phyloP scores from a whole-genome alignment of 2,113 vertebrate species.

The Dromiciops gliroides region DNA sequence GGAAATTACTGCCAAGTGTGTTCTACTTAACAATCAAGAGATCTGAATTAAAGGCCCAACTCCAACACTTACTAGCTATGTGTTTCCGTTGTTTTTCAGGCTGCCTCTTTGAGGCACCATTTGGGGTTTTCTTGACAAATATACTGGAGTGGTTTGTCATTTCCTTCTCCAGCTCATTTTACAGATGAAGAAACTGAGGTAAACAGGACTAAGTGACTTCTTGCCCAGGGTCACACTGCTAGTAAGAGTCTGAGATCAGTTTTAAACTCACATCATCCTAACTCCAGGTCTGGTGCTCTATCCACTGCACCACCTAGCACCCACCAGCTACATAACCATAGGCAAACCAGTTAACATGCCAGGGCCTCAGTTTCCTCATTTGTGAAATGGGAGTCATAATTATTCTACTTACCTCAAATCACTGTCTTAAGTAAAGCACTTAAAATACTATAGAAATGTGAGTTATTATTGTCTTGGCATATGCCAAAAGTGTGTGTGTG shows the following conservation, averaged over 20 bases:
- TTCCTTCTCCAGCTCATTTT: not conserved
- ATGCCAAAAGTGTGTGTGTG: not conserved
- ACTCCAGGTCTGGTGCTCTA: too few species aligned
- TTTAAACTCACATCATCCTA: too few species aligned
- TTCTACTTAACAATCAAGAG: not conserved
- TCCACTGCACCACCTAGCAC: not conserved
- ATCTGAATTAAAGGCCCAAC: not conserved
- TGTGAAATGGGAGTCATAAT: not conserved
- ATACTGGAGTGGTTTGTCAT: not conserved
- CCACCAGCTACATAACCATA: not conserved
- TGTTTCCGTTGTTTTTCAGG: not conserved
- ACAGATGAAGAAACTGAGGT: not conserved
- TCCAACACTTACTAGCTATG: not conserved
- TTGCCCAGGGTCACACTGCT: not conserved
- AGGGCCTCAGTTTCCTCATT: not conserved
- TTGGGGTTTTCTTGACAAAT: not conserved
- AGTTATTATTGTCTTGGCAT: not conserved
- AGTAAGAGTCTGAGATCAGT: not conserved
- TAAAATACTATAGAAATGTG: not conserved
- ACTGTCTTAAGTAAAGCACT: not conserved
- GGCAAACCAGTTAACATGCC: not conserved
- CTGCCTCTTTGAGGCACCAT: not conserved
- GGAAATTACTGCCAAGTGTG: not conserved
- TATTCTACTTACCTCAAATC: not conserved
- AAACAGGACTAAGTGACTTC: not conserved